Conservation (phyloP, 2,888 invertebrate species). For the Pollenia griseotomentosa region DNA sequence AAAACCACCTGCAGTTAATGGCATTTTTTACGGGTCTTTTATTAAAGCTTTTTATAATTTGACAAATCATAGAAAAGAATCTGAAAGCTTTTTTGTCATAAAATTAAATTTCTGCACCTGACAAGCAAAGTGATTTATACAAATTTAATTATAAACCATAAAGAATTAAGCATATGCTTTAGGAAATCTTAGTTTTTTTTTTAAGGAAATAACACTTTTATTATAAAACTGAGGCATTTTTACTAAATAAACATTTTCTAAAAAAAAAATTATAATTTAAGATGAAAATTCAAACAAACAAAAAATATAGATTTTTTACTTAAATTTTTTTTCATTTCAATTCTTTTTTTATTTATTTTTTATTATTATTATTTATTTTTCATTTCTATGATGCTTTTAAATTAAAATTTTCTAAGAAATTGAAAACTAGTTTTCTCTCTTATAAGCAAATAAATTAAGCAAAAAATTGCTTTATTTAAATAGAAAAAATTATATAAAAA, state of each 20-base stretch:
- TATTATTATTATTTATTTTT: background rate
- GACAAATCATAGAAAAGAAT: constrained; percentile 51
- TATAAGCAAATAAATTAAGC: background rate
- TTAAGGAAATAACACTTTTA: too few relatives aligned
- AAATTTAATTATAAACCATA: background rate
- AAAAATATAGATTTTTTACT: too few relatives aligned
- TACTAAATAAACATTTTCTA: too few relatives aligned
- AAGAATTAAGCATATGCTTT: too few relatives aligned
- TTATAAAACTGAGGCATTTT: too few relatives aligned
- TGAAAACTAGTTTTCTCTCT: background rate
- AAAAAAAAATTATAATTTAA: too few relatives aligned
- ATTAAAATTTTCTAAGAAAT: background rate
- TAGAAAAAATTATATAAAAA: background rate
- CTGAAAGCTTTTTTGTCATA: background rate
- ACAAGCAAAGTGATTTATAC: constrained; percentile 26
- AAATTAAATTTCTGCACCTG: constrained; percentile 31
- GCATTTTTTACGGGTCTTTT: constrained; percentile 12
- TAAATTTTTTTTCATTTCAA: too few relatives aligned
- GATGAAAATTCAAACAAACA: too few relatives aligned
- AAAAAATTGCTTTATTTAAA: background rate
- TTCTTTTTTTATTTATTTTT: background rate
- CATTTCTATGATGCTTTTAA: background rate
- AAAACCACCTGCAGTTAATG: constrained; percentile 58
- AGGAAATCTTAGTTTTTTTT: too few relatives aligned
- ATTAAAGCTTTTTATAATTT: constrained; percentile 23